Evolutionary conservation across 2,797 vertebrate species (phyloP).

Genomic region (Lepidocolaptes lacrymiger): DNA sequence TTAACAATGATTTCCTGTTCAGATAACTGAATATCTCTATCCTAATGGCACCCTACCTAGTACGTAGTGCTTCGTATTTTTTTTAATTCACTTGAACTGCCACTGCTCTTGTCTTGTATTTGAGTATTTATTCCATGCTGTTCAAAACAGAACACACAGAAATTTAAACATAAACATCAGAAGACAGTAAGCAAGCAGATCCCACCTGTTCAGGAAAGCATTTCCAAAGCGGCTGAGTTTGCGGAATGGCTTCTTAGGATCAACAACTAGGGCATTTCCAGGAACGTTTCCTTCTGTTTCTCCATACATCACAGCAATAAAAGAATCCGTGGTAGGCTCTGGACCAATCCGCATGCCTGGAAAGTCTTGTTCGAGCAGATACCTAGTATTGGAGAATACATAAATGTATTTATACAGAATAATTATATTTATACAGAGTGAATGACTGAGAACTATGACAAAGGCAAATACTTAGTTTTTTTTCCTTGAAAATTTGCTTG

Average conservation of each 20-base stretch:
- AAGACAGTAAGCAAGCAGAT: neutral
- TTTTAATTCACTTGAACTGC: neutral
- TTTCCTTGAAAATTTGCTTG: neutral
- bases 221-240: constrained; percentile 96
- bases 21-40: neutral
- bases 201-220: constrained; percentile 94
- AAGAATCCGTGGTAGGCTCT: constrained; percentile 95
- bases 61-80: too few relatives aligned
- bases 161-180: neutral
- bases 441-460: neutral
- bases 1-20: neutral
- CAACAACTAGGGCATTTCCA: constrained; percentile 94
- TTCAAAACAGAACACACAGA: neutral
- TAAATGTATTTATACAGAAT: neutral
- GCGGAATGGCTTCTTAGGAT: constrained; percentile 95
- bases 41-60: neutral
- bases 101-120: neutral
- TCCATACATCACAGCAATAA: constrained; percentile 96
- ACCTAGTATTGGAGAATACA: constrained; percentile 75
- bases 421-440: neutral
- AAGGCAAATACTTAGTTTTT: neutral
- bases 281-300: constrained; percentile 91
- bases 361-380: constrained; percentile 94
- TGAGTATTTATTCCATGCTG: neutral
- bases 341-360: constrained; percentile 97